Conservation (phyloP, 2,113 vertebrate species). For the Euleptes europaea region DNA sequence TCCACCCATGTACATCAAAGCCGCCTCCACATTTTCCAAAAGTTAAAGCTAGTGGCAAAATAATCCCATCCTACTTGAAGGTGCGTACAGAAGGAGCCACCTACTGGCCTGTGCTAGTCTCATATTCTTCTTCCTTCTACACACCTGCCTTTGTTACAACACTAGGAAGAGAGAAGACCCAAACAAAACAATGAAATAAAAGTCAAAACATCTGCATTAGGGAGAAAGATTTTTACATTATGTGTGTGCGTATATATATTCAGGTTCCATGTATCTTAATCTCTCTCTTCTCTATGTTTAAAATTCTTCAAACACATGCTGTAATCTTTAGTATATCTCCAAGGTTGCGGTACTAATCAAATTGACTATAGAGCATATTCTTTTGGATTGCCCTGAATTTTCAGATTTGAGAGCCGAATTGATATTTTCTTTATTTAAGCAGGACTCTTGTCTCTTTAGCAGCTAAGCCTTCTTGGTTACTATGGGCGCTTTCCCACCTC, state of each 20-base stretch:
- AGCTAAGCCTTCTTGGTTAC: no score
- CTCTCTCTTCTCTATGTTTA: background rate
- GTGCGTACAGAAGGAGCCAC: constrained; percentile 10
- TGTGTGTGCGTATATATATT: background rate
- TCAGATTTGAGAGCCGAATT: no score
- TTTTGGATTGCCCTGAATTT: no score
- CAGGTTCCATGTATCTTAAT: constrained; percentile 3
- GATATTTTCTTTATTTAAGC: no score
- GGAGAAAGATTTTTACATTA: constrained; percentile 12
- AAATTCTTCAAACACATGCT: background rate
- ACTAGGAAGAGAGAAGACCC: background rate
- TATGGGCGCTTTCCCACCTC: no score
- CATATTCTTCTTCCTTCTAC: background rate
- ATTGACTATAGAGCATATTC: no score
- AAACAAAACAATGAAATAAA: background rate
- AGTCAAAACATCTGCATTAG: background rate
- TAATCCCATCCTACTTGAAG: background rate
- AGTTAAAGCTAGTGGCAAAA: constrained; percentile 20
- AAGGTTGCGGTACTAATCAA: no score
- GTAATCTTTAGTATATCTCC: accelerated
- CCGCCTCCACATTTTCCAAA: background rate
- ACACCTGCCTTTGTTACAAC: accelerated
- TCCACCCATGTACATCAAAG: constrained; percentile 17
- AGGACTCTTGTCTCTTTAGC: no score
- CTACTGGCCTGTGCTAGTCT: background rate